Base-by-base conservation (phyloP, 2,888 invertebrate genomes). In the Lepeophtheirus nordmannii region DNA sequence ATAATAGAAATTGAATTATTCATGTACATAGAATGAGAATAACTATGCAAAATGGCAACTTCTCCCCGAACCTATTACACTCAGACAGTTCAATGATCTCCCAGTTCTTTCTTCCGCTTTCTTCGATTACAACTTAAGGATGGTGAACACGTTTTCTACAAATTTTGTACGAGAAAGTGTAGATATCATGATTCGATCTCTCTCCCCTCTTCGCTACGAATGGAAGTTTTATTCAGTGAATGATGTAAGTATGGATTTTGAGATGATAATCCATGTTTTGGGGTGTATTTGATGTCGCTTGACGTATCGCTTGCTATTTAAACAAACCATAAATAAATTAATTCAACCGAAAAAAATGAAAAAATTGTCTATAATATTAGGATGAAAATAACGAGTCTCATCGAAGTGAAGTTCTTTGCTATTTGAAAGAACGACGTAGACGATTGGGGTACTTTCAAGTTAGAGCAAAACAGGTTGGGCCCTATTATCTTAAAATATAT, bases 101-200 rank as follows among this genome's bases (percentile, higher is more conserved):
- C 78, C 78, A 1, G 74, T 78, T 67, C 71, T 78, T 40, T 76
- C 77, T 66, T 76, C 78, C 3, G 74, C 76, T 57, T 78, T 78
- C 71, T 78, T 78, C 71, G 70, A 71, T 53, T 73, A 70, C 67
- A 70, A 71, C 38, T 69, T 74, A 23, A 70, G 71, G 30, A 71
- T 74, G 11, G 69, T 71, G 9, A 67, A 70, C 8, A 70, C 71
- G 56, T 67, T 69, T 8, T 68, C 69, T 30, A 70, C 38, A 23
- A 7, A 70, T 65, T 73, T 73, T 1, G 62, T 73, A 1, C 65
- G 68, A n/a, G 70, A 72, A 20, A 71, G 72, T 65, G 71, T 71
- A 0, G 73, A 73, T 23, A 65, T 74, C 14, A 70, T 71, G 58
- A 68, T 73, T 30, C 67, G 69, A 11, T 68, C 72, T n/a, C 70